Evolutionary conservation across 2,113 vertebrate genomes (phyloP).

Genomic region (Sylvia atricapilla): DNA sequence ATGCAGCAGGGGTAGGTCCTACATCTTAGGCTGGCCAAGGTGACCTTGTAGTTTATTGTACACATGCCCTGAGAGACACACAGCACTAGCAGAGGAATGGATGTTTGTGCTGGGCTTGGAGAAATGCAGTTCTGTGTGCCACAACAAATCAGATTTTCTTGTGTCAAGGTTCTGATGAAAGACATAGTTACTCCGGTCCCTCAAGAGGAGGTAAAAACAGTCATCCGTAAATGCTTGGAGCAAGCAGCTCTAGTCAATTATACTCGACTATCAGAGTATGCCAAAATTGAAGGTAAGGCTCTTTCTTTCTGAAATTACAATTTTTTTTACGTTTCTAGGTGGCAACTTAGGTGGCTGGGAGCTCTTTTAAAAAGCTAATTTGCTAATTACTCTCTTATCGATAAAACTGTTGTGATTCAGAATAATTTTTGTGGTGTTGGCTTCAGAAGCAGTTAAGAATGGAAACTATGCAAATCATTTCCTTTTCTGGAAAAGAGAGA

Average conservation of each 20-base stretch:
- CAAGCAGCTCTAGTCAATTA: slow-evolving; percentile 98
- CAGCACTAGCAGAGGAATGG: background rate
- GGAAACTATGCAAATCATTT: background rate
- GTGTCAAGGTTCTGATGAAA: slow-evolving; percentile 95
- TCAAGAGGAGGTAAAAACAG: slow-evolving; percentile 95
- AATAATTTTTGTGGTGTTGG: background rate
- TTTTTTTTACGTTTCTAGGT: slow-evolving; percentile 47
- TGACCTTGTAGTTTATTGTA: slow-evolving; percentile 23
- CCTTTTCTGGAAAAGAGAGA: slow-evolving; percentile 21
- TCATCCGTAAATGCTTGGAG: slow-evolving; percentile 96
- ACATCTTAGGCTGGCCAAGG: background rate
- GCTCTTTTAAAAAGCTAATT: slow-evolving; percentile 48
- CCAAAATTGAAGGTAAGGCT: slow-evolving; percentile 97
- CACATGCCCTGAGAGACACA: background rate
- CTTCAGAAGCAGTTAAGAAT: slow-evolving; percentile 16
- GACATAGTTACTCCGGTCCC: slow-evolving; percentile 95
- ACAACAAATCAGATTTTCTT: slow-evolving; percentile 70
- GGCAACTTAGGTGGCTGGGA: slow-evolving; percentile 46
- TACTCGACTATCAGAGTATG: slow-evolving; percentile 96
- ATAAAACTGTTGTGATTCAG: slow-evolving; percentile 42
- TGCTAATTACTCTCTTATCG: slow-evolving; percentile 31
- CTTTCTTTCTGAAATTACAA: slow-evolving; percentile 57
- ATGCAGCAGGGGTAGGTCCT: background rate
- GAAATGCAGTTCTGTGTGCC: slow-evolving; percentile 42
- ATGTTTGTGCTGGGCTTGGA: slow-evolving; percentile 30